phyloP scores from a whole-genome alignment of 2,888 invertebrate genomes.

The Oeneis ivallda region DNA sequence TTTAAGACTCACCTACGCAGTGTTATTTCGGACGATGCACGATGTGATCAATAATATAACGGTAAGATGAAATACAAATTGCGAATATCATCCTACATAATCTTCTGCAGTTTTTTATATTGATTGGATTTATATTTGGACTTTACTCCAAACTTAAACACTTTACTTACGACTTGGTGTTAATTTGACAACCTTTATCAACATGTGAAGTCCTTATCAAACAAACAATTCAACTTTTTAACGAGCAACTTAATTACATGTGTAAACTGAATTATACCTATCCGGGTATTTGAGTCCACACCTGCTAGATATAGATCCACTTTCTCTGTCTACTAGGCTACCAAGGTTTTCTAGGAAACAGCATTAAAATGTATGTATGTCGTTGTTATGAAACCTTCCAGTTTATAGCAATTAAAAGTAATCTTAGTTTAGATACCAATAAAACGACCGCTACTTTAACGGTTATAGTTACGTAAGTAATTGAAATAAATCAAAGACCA shows the following conservation, averaged over 20 bases:
- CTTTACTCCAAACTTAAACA: no score
- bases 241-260: background rate
- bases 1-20: constrained; percentile 16
- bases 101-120: no score
- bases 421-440: constrained; percentile 12
- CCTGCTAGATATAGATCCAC: background rate
- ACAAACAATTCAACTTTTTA: background rate
- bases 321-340: constrained; percentile 3
- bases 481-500: background rate
- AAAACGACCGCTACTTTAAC: constrained; percentile 11
- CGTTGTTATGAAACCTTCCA: constrained; percentile 17
- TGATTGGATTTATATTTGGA: no score
- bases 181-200: background rate
- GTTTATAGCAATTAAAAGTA: constrained; percentile 15
- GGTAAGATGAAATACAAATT: background rate
- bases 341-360: constrained; percentile 9
- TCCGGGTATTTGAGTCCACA: background rate
- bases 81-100: background rate
- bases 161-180: background rate
- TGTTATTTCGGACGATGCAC: background rate
- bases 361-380: constrained; percentile 12
- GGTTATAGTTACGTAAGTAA: constrained; percentile 7
- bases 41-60: background rate
- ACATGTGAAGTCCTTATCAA: background rate
- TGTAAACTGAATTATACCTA: background rate